Base-by-base conservation (phyloP, 2,113 vertebrate genomes). In the Strigops habroptila region DNA sequence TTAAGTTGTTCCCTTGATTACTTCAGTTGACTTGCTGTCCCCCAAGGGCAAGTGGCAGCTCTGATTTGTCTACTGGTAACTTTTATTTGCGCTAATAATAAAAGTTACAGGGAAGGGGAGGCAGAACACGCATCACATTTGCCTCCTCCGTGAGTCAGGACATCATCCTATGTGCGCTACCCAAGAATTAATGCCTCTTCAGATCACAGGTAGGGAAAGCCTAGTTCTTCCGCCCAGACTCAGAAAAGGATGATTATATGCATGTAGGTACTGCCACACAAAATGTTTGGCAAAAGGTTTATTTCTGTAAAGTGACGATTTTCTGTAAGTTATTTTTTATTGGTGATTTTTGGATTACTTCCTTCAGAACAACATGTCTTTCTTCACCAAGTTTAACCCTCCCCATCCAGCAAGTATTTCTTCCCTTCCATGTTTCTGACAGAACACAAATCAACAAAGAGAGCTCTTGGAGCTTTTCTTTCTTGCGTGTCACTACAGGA, bases 31-130 rank as follows among this genome's bases (percentile, higher is more conserved):
- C 4, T 1, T 3, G 4, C 90, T 90, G 90, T 78, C 88, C 91
- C 94, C 88, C 14, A 7, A 10, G 82, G 93, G 91, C 10, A 93
- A 90, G 75, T 93, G 94, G 93, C 94, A 97, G 95, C 91, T 96
- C 94, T 4, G 46, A 90, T 96, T 95, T 96, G 79, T 96, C 95
- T 86, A 35, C 87, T 15, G 6, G 77, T 82, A 95, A 90, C 94
- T 95, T 91, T 74, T 87, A 92, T 91, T 87, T 92, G 94, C 31
- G 87, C 89, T 97, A 95, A 97, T 76, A 87, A 85, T 82, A 85
- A 82, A 92, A 97, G 86, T 83, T 91, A 65, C 19, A 75, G 59
- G 25, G n/a, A 71, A 69, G 44, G 4, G 67, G 91, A 82, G 90
- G 63, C 82, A 92, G 65, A 73, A 76, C 74, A 69, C 0, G 5